A percentile compares a stretch with the other conserved stretches of the same genome.
Conservation (phyloP, 2,888 invertebrate species). For the Empis livida region DNA sequence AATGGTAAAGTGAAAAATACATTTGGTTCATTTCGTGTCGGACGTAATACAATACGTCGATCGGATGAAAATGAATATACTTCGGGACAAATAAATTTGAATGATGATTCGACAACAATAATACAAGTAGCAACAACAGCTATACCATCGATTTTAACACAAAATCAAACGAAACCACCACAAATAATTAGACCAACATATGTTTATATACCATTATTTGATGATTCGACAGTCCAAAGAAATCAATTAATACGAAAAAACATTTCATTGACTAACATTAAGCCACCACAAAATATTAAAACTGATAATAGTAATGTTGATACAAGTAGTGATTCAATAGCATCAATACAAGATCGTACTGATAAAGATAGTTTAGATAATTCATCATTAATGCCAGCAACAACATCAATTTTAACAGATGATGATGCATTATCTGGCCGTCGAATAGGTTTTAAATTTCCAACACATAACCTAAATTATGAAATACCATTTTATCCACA, state of each 20-base stretch:
- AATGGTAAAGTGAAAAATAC: slow-evolving; percentile 29
- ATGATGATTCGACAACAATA: slow-evolving; percentile 1
- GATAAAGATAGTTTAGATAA: not conserved
- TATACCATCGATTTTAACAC: slow-evolving; percentile 7
- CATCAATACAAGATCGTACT: slow-evolving; percentile 18
- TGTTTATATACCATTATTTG: slow-evolving; percentile 28
- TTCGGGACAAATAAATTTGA: not conserved
- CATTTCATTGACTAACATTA: slow-evolving; percentile 21
- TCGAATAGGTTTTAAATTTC: slow-evolving; percentile 34
- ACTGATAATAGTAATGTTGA: slow-evolving; percentile 12
- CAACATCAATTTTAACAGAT: slow-evolving; percentile 4
- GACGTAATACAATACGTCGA: slow-evolving; percentile 8
- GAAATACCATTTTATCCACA: slow-evolving; percentile 33
- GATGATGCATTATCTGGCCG: slow-evolving; percentile 27
- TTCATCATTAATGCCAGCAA: too few relatives aligned
- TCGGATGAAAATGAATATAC: slow-evolving; percentile 8
- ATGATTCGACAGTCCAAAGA: slow-evolving; percentile 9
- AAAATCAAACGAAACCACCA: slow-evolving; percentile 21
- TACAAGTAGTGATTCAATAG: slow-evolving; percentile 21
- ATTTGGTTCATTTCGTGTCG: slow-evolving; percentile 29
- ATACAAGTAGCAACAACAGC: slow-evolving; percentile 3
- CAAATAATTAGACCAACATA: slow-evolving; percentile 24
- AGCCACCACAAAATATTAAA: slow-evolving; percentile 23
- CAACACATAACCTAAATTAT: slow-evolving; percentile 29
- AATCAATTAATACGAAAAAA: slow-evolving; percentile 18